Base-by-base conservation (phyloP, 2,888 invertebrate species). In the Drosophila planitibia region DNA sequence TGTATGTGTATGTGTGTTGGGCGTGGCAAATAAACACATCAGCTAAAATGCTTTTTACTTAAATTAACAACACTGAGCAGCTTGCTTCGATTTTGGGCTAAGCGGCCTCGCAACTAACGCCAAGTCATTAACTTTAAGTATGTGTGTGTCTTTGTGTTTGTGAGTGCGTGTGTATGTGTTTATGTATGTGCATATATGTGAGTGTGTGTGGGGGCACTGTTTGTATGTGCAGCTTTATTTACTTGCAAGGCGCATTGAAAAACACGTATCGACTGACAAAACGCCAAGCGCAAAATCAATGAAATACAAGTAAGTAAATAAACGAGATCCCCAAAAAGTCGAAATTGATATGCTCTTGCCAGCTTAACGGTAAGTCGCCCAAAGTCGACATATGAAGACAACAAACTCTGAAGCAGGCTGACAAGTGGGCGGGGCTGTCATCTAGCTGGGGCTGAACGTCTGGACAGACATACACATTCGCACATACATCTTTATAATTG, bases 1-100 rank as follows among this genome's bases (percentile, higher is more conserved):
- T 47, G 30, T 19, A 59, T 51, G 32, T 57, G 39, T 51, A 22
- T 61, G 60, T 59, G 14, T 76, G 73, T 33, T 53, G 65, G 90
- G 90, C 83, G 90, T 87, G 90, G 90, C 87, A 89, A 89, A 89
- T 89, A 87, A 87, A 87, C 88, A 89, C 90, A 89, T 88, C 88
- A 85, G 77, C 83, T 77, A 77, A 89, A 89, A 85, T 88, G 87
- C 88, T 87, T 84, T 87, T 87, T 88, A 89, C 90, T 89, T 88
- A 88, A 87, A 87, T 89, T 89, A 87, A 89, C 84, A 89, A 77
- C 74, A 71, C 68, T 51, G 59, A 89, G 78, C 85, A 85, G 89
- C 83, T 82, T 85, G 83, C 80, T 66, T 70, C 74, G 77, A 65
- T 76, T 83, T 87, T 71, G 54, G 76, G 69, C 74, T 52, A 74